Evolutionary conservation across 2,797 vertebrate species (phyloP), one percentile per base, ranked within the genome.

Genomic region (Phoxinus dragarum): DNA sequence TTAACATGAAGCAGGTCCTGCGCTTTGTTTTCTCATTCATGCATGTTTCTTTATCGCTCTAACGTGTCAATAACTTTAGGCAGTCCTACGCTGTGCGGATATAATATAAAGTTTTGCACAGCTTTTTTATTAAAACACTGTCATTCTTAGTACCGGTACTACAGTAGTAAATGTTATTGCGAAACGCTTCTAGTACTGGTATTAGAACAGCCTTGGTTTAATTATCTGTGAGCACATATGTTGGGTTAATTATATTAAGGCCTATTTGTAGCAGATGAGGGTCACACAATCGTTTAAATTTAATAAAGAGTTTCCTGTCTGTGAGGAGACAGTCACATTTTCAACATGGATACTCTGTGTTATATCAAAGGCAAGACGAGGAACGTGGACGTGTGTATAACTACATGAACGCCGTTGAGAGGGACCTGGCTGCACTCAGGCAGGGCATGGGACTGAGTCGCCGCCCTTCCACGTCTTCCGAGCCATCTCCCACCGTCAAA

Each of bases 391-490:
- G 97, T 66, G 96, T 97, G 6, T 97, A 96, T 88, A 97, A 97
- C 91, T 97, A 97, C 90, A 97, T 97, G 96, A 97, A 97, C 1
- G 96, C 96, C 0, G 97, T 97, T 0, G 97, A 97, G 91, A 93
- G 97, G 85, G 97, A 97, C 74, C 76, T 97, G 89, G 97, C 97
- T 14, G 96, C 96, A 8, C 91, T 97, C 81, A 92, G 97, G 68
- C 97, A 97, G 85, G 96, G 97, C 14, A 97, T 97, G 96, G 97
- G 96, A 3, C 91, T 97, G 84, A 97, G 95, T 40, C 94, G 97
- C 69, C 93, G 96, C 42, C 97, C 97, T 0, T 97, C 97, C 5
- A 95, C 96, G 8, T 96, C 97, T 88, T 97, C 97, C 0, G 97
- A 97, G 89, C 97, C 97, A 0, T 96, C 97, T 1, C 97, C 97